Percentiles rank a stretch among this genome's conserved stretches.
Evolutionary conservation across 2,888 invertebrate genomes (phyloP).

Genomic region (Heliconius cydno): DNA sequence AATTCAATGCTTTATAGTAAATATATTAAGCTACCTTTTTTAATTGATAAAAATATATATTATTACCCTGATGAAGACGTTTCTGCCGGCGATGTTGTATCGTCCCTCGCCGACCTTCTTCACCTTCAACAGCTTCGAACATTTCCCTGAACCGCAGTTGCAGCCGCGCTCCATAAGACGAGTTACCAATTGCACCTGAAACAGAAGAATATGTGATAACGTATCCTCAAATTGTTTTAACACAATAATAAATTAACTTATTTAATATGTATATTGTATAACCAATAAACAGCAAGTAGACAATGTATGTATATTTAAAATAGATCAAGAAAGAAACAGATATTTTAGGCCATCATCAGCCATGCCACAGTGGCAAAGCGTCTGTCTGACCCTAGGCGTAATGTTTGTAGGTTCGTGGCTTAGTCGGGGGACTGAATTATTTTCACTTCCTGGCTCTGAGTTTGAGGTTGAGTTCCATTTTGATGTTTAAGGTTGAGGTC

Average conservation of each 20-base stretch:
- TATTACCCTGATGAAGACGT: conserved; percentile 92
- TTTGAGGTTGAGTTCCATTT: too few species aligned
- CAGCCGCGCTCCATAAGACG: conserved; percentile 89
- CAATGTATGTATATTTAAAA: not conserved
- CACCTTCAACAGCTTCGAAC: conserved; percentile 88
- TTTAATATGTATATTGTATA: not conserved
- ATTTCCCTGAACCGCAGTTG: conserved; percentile 87
- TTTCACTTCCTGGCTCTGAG: too few species aligned
- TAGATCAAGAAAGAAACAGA: not conserved
- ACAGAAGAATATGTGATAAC: not conserved
- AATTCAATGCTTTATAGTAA: too few species aligned
- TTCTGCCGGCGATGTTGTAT: conserved; percentile 93
- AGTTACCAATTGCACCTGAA: conserved; percentile 87
- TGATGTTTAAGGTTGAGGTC: too few species aligned
- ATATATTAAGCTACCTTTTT: too few species aligned
- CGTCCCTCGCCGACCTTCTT: conserved; percentile 93
- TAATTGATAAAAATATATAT: too few species aligned
- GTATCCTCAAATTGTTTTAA: not conserved
- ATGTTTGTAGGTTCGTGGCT: too few species aligned
- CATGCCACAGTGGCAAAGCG: too few species aligned
- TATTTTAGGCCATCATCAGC: not conserved
- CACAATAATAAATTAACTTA: not conserved
- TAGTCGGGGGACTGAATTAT: too few species aligned
- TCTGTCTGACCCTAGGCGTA: too few species aligned
- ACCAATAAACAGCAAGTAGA: not conserved